These are phyloP conservation scores for Petrocephalus zakoni DNA, from an alignment of 2,113 vertebrate species.

Conservation along the genomic window DNA sequence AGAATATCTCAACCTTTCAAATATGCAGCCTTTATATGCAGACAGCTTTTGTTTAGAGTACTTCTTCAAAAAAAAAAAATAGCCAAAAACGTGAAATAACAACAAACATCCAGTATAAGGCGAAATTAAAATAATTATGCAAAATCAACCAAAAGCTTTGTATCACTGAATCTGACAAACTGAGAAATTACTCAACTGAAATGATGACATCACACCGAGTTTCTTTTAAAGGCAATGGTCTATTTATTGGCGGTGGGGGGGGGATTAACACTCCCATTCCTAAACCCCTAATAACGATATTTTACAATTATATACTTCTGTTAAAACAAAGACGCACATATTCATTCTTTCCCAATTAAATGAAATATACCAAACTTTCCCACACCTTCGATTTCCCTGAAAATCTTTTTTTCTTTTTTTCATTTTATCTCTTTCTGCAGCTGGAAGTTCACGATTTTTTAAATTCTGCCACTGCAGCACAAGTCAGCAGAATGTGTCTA, in stretches of 20 bases:
- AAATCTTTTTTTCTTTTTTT: neutral
- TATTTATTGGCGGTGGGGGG: neutral
- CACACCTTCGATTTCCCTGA: neutral
- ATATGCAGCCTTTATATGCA: neutral
- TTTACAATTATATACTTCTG: neutral
- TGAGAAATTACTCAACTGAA: neutral
- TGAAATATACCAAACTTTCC: neutral
- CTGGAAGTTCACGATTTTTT: neutral
- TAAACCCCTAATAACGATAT: neutral
- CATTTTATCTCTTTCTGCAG: neutral
- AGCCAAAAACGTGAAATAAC: neutral
- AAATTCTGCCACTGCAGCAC: constrained; percentile 6
- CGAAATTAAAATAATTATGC: neutral
- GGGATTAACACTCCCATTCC: neutral
- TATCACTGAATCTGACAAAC: neutral
- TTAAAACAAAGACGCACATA: neutral
- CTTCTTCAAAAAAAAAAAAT: neutral
- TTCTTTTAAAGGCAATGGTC: neutral
- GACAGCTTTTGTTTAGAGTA: neutral
- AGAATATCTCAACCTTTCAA: neutral
- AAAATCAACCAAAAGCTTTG: neutral
- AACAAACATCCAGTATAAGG: neutral
- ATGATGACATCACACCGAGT: neutral
- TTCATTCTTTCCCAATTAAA: neutral
- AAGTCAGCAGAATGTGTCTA: constrained; percentile 6